phyloP scores from a whole-genome alignment of 2,113 vertebrate genomes.

The Laticauda laticaudata region DNA sequence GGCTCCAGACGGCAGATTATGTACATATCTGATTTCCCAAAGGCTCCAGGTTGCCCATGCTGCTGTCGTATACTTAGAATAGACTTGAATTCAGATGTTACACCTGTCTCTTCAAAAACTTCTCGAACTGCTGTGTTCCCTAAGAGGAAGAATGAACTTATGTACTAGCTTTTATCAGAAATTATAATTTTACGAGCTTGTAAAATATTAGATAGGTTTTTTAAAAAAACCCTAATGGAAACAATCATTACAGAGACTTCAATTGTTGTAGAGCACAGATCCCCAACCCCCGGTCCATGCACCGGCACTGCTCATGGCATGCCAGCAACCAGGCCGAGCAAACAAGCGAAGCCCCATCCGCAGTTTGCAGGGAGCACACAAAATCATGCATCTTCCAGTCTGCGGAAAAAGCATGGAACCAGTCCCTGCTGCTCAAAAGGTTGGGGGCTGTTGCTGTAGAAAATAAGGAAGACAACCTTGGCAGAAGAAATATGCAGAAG shows the following conservation, averaged over 20 bases:
- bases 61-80: conserved; percentile 92
- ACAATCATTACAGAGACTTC: not conserved
- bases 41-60: conserved; percentile 85
- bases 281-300: not conserved
- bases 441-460: not conserved
- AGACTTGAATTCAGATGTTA: conserved; percentile 86
- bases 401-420: not conserved
- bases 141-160: conserved; percentile 41
- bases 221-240: not conserved
- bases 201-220: not conserved
- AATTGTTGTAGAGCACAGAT: not conserved
- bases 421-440: not conserved
- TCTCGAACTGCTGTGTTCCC: conserved; percentile 90
- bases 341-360: not conserved
- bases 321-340: not conserved
- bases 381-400: not conserved
- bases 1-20: conserved; percentile 87
- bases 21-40: conserved; percentile 91
- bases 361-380: not conserved
- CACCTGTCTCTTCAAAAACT: conserved; percentile 92
- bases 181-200: not conserved
- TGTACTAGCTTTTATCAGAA: not conserved
- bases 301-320: not conserved
- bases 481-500: not conserved
- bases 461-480: not conserved